These are phyloP conservation scores for Heptranchias perlo DNA, from an alignment of 2,113 vertebrate genomes.

Conservation along the genomic window DNA sequence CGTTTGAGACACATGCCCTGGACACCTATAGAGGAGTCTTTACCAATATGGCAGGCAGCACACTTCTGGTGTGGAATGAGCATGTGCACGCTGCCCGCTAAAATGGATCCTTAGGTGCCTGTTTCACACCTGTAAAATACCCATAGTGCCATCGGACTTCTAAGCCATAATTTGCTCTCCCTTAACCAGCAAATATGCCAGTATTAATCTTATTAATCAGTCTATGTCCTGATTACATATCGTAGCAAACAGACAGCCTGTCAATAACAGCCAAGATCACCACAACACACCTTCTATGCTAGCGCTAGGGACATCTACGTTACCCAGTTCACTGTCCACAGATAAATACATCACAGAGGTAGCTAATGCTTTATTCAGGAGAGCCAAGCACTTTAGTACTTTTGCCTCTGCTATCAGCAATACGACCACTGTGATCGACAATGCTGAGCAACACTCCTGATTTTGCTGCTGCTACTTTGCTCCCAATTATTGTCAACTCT, in stretches of 20 bases:
- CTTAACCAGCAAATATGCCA: background rate
- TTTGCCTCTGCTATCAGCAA: background rate
- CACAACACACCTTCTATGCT: background rate
- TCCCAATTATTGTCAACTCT: background rate
- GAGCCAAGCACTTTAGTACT: background rate
- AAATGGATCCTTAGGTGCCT: background rate
- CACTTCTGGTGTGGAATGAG: background rate
- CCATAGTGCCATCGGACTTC: background rate
- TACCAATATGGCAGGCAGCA: background rate
- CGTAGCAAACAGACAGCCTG: background rate
- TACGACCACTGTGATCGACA: background rate
- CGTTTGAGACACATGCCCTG: too few species aligned
- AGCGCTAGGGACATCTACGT: background rate
- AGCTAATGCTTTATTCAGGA: background rate
- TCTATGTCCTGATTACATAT: background rate
- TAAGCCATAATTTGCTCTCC: background rate
- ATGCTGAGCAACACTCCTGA: background rate
- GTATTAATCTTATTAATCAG: background rate
- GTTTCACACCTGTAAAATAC: background rate
- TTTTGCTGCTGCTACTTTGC: background rate
- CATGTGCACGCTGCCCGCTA: too few species aligned
- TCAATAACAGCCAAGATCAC: background rate
- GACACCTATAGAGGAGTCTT: too few species aligned
- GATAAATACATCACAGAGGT: background rate
- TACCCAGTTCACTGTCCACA: background rate